Evolutionary conservation across 2,888 invertebrate genomes (phyloP).

Genomic region (Drosophila mercatorum): DNA sequence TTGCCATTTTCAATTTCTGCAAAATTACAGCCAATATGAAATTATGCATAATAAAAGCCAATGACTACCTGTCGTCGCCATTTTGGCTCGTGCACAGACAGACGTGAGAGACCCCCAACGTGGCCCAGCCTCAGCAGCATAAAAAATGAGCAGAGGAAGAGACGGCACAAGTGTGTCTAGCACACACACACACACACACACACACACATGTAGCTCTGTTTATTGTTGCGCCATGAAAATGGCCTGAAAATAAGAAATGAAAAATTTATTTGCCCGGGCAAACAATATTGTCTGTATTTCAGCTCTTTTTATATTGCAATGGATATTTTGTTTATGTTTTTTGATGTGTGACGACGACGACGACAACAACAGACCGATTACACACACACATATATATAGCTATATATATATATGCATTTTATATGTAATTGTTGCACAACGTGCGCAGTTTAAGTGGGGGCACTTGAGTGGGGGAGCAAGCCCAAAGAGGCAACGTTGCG

Average conservation of each 20-base stretch:
- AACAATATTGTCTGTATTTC: conserved; percentile 30
- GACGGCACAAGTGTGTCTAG: conserved; percentile 29
- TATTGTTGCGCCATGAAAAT: conserved; percentile 72
- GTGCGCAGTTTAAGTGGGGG: not conserved
- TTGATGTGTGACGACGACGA: conserved; percentile 3
- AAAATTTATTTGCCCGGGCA: conserved; percentile 64
- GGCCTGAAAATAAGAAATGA: conserved; percentile 72
- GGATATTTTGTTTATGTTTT: conserved; percentile 56
- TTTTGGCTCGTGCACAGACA: conserved; percentile 42
- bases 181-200: conserved; percentile 19
- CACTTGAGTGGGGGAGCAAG: no score
- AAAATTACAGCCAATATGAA: conserved; percentile 78
- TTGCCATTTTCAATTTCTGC: conserved; percentile 76
- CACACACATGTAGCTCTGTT: conserved; percentile 37
- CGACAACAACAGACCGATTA: conserved; percentile 42
- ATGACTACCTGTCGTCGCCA: conserved; percentile 79
- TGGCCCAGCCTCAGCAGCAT: conserved; percentile 25
- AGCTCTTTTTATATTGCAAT: conserved; percentile 24
- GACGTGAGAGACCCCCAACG: conserved; percentile 34
- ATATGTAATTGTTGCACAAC: not conserved
- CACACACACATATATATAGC: not conserved
- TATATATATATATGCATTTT: not conserved
- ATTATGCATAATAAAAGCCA: conserved; percentile 79
- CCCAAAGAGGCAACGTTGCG: no score
- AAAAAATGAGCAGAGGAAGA: conserved; percentile 56